phyloP scores from a whole-genome alignment of 2,113 vertebrate species.

The Triplophysa siluroides region DNA sequence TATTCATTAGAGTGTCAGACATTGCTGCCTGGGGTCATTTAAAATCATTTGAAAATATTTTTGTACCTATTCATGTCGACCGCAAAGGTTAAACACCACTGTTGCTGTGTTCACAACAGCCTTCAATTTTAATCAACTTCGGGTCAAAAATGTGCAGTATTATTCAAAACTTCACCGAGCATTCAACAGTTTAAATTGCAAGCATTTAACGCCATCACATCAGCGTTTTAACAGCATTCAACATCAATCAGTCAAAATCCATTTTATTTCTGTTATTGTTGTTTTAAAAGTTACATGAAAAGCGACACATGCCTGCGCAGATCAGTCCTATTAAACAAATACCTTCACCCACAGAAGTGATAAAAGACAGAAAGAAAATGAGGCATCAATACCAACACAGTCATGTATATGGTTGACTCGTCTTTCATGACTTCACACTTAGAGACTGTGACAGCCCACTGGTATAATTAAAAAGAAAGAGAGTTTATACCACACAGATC shows the following conservation, averaged over 20 bases:
- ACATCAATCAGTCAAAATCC: too few species aligned
- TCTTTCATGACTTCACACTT: constrained; percentile 54
- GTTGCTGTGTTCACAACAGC: constrained; percentile 5
- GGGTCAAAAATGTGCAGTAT: neutral
- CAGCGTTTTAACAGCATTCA: too few species aligned
- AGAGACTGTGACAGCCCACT: constrained; percentile 53
- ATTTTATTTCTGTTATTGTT: too few species aligned
- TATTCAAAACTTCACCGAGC: neutral
- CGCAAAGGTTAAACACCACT: neutral
- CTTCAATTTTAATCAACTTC: constrained; percentile 4
- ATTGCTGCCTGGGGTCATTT: neutral
- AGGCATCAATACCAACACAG: constrained; percentile 7
- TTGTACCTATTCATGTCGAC: neutral
- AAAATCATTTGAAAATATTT: neutral
- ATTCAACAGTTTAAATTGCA: neutral
- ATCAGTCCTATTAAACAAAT: neutral
- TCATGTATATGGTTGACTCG: constrained; percentile 43
- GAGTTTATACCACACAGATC: constrained; percentile 48
- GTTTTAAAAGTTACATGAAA: too few species aligned
- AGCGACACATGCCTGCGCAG: too few species aligned
- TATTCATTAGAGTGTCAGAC: neutral
- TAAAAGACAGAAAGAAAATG: neutral
- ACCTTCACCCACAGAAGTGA: constrained; percentile 18
- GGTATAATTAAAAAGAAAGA: constrained; percentile 66
- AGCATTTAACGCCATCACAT: neutral